Conservation (phyloP, 2,797 vertebrate genomes). For the Phaenicophaeus curvirostris region DNA sequence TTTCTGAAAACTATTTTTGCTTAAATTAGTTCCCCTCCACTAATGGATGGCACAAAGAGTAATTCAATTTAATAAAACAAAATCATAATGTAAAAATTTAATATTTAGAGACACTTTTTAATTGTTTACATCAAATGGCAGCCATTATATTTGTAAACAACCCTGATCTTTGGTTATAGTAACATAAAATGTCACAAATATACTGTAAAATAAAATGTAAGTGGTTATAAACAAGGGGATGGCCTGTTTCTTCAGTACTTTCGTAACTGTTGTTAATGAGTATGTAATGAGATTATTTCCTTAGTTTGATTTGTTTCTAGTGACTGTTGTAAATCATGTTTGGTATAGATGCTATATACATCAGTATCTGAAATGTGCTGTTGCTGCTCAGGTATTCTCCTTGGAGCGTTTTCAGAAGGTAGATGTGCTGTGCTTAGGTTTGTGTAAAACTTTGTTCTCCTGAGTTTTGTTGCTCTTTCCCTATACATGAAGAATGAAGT, state of each 20-base stretch:
- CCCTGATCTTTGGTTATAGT: conserved; percentile 73
- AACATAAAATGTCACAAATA: conserved; percentile 76
- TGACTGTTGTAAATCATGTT: background rate
- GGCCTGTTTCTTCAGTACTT: conserved; percentile 30
- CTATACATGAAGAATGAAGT: background rate
- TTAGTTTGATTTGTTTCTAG: background rate
- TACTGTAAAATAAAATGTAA: conserved; percentile 83
- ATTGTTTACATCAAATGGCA: conserved; percentile 78
- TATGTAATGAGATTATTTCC: background rate
- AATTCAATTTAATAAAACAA: conserved; percentile 71
- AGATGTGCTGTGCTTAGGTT: background rate
- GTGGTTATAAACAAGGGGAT: conserved; percentile 70
- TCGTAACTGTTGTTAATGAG: background rate
- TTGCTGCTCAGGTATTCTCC: background rate
- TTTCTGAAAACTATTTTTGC: conserved; percentile 78
- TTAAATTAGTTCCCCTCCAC: conserved; percentile 69
- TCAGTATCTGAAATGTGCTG: background rate
- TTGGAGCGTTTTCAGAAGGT: background rate
- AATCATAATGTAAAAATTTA: conserved; percentile 80
- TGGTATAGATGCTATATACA: background rate
- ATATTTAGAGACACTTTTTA: conserved; percentile 77
- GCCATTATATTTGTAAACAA: conserved; percentile 80
- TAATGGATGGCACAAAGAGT: conserved; percentile 69
- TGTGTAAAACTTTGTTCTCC: background rate
- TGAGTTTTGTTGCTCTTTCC: background rate